These are phyloP conservation scores for Dermatemys mawii DNA, from an alignment of 2,113 vertebrate genomes.

Conservation along the genomic window DNA sequence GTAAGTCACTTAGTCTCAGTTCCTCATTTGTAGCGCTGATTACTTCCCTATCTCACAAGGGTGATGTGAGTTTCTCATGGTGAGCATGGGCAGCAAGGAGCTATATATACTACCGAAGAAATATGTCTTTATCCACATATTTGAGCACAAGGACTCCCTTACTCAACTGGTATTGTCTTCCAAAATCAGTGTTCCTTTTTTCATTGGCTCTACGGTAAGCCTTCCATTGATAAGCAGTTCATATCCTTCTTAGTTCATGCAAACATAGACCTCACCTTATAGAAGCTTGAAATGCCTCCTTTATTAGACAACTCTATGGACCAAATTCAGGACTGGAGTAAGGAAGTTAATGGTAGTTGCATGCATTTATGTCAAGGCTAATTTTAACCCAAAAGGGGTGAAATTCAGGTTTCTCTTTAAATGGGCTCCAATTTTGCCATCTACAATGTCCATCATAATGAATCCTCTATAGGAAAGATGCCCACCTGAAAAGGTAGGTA, in stretches of 20 bases:
- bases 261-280: neutral
- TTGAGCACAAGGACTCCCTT: neutral
- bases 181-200: neutral
- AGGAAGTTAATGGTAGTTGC: neutral
- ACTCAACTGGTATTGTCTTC: neutral
- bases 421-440: neutral
- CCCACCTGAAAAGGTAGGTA: fast-evolving
- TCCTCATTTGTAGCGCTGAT: neutral
- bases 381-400: neutral
- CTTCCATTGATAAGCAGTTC: neutral
- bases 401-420: neutral
- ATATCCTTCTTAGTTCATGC: neutral
- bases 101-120: neutral
- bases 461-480: neutral
- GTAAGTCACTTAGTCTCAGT: neutral
- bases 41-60: neutral
- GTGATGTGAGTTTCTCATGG: neutral
- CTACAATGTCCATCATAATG: neutral
- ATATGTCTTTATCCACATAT: neutral
- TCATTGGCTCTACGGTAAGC: neutral
- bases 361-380: fast-evolving
- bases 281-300: neutral
- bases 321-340: neutral
- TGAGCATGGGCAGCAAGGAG: neutral
- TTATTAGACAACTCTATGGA: neutral